Percentiles rank a stretch among this genome's conserved stretches.
Conservation (phyloP, 2,797 vertebrate species). For the Chiroxiphia lanceolata region DNA sequence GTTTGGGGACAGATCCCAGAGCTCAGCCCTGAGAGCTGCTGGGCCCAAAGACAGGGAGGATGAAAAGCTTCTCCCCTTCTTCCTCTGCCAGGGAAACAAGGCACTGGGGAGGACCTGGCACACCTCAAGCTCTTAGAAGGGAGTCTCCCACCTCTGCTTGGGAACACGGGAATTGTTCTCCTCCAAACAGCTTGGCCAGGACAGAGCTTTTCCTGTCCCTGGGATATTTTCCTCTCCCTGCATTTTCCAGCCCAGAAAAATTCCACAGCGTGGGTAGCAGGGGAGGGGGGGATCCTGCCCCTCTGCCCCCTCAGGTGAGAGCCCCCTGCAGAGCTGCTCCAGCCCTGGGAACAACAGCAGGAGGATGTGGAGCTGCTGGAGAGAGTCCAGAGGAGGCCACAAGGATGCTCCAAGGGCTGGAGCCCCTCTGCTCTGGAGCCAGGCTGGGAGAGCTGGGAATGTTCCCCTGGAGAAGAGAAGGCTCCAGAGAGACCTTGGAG, state of each 20-base stretch:
- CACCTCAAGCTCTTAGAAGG: background rate
- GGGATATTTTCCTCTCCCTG: background rate
- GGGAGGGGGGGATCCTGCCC: background rate
- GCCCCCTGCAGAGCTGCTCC: background rate
- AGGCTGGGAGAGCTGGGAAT: background rate
- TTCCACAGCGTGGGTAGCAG: background rate
- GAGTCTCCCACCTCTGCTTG: background rate
- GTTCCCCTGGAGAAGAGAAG: background rate
- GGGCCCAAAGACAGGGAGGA: background rate
- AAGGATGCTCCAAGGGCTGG: rapidly evolving
- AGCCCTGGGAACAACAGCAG: background rate
- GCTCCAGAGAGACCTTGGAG: background rate
- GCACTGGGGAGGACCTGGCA: background rate
- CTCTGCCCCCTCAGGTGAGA: background rate
- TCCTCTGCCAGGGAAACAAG: background rate
- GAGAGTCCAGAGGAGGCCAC: rapidly evolving
- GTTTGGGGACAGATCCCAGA: background rate
- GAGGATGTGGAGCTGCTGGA: background rate
- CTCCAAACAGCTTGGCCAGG: background rate
- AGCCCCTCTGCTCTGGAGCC: background rate
- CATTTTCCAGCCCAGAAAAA: background rate
- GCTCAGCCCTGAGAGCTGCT: background rate
- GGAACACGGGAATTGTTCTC: background rate
- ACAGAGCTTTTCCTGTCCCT: background rate
- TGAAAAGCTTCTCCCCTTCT: background rate